phyloP scores from a whole-genome alignment of 2,888 invertebrate genomes.

The Acrobasis repandana region DNA sequence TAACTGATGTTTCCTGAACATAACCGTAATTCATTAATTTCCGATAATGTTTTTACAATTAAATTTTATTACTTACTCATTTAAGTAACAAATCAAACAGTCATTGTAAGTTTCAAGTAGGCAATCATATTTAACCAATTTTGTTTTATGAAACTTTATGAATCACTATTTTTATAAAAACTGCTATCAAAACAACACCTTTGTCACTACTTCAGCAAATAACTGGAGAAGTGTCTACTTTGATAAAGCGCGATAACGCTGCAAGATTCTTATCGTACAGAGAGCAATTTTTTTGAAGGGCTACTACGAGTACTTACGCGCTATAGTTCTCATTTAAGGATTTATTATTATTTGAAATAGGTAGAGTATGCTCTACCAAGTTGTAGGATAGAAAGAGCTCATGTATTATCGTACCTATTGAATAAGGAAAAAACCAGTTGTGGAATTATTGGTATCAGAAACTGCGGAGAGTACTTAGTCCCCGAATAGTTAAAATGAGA shows the following conservation, averaged over 20 bases:
- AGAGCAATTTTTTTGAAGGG: neutral
- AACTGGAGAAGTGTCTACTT: constrained; percentile 11
- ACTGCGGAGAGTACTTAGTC: too few species aligned
- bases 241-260: constrained; percentile 19
- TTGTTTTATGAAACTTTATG: neutral
- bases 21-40: neutral
- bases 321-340: too few species aligned
- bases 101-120: too few species aligned
- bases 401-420: too few species aligned
- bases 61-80: neutral
- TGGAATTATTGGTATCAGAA: too few species aligned
- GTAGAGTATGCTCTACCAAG: too few species aligned
- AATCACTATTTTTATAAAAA: neutral
- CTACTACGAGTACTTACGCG: too few species aligned
- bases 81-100: too few species aligned
- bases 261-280: constrained; percentile 12
- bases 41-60: neutral
- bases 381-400: too few species aligned
- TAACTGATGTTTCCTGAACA: neutral
- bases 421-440: too few species aligned
- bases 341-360: neutral
- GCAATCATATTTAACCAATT: too few species aligned
- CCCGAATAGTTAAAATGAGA: too few species aligned
- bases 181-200: constrained; percentile 1
- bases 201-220: constrained; percentile 9